Conservation (phyloP, 2,797 vertebrate genomes). For the Malacoraja senta region DNA sequence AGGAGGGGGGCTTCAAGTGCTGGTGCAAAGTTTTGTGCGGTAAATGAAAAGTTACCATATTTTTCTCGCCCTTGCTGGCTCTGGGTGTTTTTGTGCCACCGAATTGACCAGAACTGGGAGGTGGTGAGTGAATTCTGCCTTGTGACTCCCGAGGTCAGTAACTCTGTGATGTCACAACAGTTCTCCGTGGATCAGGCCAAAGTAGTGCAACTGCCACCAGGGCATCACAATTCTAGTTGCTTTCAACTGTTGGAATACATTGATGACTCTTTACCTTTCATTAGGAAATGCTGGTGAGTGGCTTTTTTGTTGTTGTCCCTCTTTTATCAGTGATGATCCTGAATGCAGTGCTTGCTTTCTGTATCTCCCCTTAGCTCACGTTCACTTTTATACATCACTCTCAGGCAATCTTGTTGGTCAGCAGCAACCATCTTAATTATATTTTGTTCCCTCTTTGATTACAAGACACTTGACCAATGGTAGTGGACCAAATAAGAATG, state of each 20-base stretch:
- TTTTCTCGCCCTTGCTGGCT: background rate
- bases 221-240: background rate
- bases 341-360: background rate
- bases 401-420: background rate
- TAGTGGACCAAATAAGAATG: background rate
- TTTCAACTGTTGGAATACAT: background rate
- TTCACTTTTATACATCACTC: background rate
- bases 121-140: background rate
- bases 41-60: background rate
- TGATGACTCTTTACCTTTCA: background rate
- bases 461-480: background rate
- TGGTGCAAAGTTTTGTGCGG: background rate
- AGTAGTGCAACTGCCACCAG: background rate
- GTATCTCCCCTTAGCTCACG: background rate
- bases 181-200: background rate
- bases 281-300: background rate
- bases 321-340: background rate
- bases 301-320: too few species aligned
- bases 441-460: background rate
- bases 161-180: conserved; percentile 29
- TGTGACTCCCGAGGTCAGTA: conserved; percentile 12
- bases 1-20: background rate
- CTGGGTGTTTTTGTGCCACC: background rate
- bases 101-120: background rate
- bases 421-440: background rate